These are phyloP conservation scores for Athene cunicularia DNA, from an alignment of 2,113 vertebrate species.

Conservation along the genomic window DNA sequence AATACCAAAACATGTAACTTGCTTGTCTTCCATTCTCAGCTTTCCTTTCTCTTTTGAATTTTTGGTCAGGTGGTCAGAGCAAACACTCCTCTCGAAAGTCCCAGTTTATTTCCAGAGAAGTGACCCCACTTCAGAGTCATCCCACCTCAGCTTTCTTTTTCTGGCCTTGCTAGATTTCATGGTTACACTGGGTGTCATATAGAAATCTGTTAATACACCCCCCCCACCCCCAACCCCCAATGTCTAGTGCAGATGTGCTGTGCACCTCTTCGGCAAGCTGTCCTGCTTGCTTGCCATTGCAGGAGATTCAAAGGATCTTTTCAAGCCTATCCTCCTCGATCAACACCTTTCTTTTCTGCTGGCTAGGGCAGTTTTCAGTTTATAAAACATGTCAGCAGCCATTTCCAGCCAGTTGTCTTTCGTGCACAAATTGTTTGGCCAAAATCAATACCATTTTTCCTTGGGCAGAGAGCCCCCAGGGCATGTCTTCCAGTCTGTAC, in stretches of 20 bases:
- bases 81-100: neutral
- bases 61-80: neutral
- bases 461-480: neutral
- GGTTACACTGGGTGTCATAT: neutral
- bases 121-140: neutral
- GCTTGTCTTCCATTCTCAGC: neutral
- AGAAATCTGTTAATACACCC: neutral
- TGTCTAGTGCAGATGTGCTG: neutral
- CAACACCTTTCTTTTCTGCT: neutral
- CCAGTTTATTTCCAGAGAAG: neutral
- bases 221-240: no score
- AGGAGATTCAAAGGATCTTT: neutral
- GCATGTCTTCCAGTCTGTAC: neutral
- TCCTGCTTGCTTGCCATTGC: neutral
- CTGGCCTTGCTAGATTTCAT: neutral
- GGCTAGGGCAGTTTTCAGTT: neutral
- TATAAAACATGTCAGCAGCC: neutral
- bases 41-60: neutral
- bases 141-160: neutral
- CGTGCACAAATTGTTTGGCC: neutral
- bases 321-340: neutral
- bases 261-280: neutral
- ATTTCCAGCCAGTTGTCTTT: neutral
- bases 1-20: neutral
- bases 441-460: neutral